Base-by-base conservation (phyloP, 2,888 invertebrate genomes). In the Altica lythri region DNA sequence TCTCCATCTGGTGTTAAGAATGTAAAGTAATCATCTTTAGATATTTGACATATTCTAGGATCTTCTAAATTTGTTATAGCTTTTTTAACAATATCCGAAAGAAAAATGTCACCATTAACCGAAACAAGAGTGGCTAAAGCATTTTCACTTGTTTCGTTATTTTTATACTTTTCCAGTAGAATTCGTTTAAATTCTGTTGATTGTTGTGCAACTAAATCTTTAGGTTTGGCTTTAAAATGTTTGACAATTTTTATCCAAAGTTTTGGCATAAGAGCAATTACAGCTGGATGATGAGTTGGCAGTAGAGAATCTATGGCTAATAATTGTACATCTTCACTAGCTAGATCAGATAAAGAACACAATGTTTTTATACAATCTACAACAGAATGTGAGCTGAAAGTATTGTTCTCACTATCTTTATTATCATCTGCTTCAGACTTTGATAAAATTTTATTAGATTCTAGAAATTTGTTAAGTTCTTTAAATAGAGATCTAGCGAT, bases 1-100 rank as follows among this genome's bases (percentile, higher is more conserved):
- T 92, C 90, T 2, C 92, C 95, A 50, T 92, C 91, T 0, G 95
- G 92, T 16, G 90, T 93, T 61, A 89, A 80, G 77, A 79, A 93
- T 2, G 88, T 89, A 62, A 86, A 86, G 72, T 89, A 91, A 65
- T 93, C 90, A 52, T 88, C 86, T 66, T 90, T 83, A 0, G 90
- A 86, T 16, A 95, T 84, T 58, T 82, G 81, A 45, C 86, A 79
- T 62, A 93, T 83, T 53, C 81, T 83, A 0, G 83, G 77, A 69
- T 89, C 83, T 47, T 78, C 80, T 22, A 95, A 79, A 64, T 85
- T 79, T 13, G 74, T 74, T 30, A 81, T 82, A 4, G 88, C 82
- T 58, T 80, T 79, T 5, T 77, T 75, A 22, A 91, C 76, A n/a
- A 93, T 74, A 19, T 83, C 74, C 9, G 85, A 85, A 19, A 90